Evolutionary conservation across 2,113 vertebrate genomes (phyloP), one percentile per base, ranked within the genome.

Genomic region (Cettia cetti): DNA sequence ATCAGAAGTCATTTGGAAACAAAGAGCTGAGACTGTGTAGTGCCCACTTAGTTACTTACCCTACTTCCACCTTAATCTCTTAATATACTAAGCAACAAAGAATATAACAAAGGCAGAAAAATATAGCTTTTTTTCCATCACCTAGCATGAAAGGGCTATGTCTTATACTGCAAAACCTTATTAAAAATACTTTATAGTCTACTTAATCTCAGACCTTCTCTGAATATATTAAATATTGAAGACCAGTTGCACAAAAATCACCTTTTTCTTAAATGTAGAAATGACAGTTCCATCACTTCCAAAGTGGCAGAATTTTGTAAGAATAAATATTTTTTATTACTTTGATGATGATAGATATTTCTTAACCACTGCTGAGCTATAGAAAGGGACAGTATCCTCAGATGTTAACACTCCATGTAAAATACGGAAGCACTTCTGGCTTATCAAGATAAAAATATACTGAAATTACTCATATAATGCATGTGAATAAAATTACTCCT

Each of bases 401-500:
- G 85, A 94, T 96, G 92, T 61, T 94, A 96, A 70, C 88, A 95
- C 93, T 96, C 81, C 68, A 81, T 77, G 64, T 44, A 69, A 95
- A 90, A 92, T 94, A 69, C 24, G 82, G 90, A 96, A 95, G 37
- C 45, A 90, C 71, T 96, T 96, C 56, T 59, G 66, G 42, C 14
- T 91, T 93, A 86, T 82, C 85, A 59, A 90, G 82, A 60, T 70
- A 95, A 96, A 96, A 95, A 93, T 91, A 96, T 78, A 3, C 45
- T 86, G 79, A 90, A 93, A 95, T 92, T 88, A 77, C 82, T 86
- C 75, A 57, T 31, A 44, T 82, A 90, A 72, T 63, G 23, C 77
- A 91, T 90, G 42, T 37, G 92, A 90, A 90, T 59, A 85, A 91
- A 94, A 93, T 91, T 88, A 44, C 71, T 88, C 47, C 59, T 86